phyloP scores from a whole-genome alignment of 2,113 vertebrate genomes.

The Sinocyclocheilus grahami region DNA sequence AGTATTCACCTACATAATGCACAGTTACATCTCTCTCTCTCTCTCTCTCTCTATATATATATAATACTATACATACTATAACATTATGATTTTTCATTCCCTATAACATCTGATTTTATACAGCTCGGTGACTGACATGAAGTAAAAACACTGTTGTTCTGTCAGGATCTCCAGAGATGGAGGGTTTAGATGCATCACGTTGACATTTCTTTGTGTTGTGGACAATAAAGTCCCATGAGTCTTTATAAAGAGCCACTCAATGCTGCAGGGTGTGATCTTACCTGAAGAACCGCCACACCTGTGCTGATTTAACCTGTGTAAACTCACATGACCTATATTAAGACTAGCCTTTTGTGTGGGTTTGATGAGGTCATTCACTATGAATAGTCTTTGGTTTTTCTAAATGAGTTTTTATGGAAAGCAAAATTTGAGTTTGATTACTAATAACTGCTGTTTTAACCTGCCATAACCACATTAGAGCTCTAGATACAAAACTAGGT shows the following conservation, averaged over 20 bases:
- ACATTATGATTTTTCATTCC: no score
- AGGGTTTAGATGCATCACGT: background rate
- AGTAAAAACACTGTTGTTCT: background rate
- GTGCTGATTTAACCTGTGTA: background rate
- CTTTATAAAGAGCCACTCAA: background rate
- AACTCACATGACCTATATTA: background rate
- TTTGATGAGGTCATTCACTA: background rate
- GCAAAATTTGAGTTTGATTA: background rate
- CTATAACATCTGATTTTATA: no score
- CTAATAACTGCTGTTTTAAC: no score
- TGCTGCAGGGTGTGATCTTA: conserved; percentile 24
- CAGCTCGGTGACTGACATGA: background rate
- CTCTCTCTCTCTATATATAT: no score
- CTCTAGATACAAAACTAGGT: no score
- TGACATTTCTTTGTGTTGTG: background rate
- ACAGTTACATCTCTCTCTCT: no score
- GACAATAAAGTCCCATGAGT: conserved; percentile 23
- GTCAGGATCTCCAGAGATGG: no score
- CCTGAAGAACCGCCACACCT: conserved; percentile 9
- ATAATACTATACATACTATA: no score
- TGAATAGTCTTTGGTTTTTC: background rate
- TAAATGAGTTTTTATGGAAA: background rate
- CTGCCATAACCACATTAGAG: no score
- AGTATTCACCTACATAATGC: no score
- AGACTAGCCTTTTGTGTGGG: background rate